These are phyloP conservation scores for Allophyes oxyacanthae DNA, from an alignment of 2,888 invertebrate species.

Conservation along the genomic window DNA sequence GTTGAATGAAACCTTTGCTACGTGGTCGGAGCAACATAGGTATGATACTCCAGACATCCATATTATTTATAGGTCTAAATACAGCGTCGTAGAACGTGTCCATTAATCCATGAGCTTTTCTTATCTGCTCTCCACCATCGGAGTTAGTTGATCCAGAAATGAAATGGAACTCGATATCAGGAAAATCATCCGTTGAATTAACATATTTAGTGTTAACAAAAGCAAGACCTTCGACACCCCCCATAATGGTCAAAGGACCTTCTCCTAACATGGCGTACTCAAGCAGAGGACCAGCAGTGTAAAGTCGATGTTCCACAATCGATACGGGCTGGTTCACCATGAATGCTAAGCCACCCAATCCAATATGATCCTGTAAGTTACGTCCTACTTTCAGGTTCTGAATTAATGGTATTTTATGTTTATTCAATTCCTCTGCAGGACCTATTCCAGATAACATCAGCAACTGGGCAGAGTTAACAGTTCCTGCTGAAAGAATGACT, in stretches of 20 bases:
- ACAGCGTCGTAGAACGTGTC: conserved; percentile 93
- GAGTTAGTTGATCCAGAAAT: conserved; percentile 96
- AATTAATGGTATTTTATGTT: conserved; percentile 93
- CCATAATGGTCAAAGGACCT: conserved; percentile 95
- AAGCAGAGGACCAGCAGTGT: conserved; percentile 94
- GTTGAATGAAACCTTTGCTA: conserved; percentile 94
- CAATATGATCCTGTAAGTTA: conserved; percentile 97
- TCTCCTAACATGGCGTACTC: conserved; percentile 95
- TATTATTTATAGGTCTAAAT: conserved; percentile 93
- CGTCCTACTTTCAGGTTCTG: conserved; percentile 95
- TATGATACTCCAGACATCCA: conserved; percentile 95
- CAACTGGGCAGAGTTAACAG: conserved; percentile 97
- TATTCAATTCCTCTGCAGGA: conserved; percentile 92
- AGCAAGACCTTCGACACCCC: conserved; percentile 96
- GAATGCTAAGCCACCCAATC: conserved; percentile 95
- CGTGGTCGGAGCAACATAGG: conserved; percentile 95
- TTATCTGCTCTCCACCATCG: conserved; percentile 94
- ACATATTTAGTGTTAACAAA: conserved; percentile 96
- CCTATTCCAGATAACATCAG: conserved; percentile 98
- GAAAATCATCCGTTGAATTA: conserved; percentile 94
- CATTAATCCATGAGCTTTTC: conserved; percentile 94
- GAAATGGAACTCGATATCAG: conserved; percentile 97
- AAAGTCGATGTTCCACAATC: conserved; percentile 93
- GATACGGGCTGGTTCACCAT: conserved; percentile 94
- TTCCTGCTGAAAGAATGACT: conserved; percentile 96